These are phyloP conservation scores for Toxonevra muliebris DNA, from an alignment of 2,888 invertebrate genomes.

Conservation along the genomic window DNA sequence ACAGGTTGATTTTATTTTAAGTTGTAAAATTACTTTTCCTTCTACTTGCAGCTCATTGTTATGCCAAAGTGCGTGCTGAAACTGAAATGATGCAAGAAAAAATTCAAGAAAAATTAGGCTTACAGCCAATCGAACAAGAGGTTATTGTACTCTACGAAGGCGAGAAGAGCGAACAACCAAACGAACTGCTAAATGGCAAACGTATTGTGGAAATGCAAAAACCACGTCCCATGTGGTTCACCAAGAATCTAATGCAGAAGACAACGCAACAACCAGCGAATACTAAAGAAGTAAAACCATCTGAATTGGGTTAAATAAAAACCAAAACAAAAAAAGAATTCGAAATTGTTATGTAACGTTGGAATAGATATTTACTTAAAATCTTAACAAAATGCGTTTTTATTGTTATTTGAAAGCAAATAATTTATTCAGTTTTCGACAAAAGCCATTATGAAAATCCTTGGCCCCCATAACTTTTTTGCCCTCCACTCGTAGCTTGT, in stretches of 20 bases:
- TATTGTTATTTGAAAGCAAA: slow-evolving; percentile 31
- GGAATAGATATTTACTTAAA: not conserved
- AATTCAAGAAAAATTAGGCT: slow-evolving; percentile 75
- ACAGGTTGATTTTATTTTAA: not conserved
- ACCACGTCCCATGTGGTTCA: slow-evolving; percentile 88
- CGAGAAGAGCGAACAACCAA: slow-evolving; percentile 73
- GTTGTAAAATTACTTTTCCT: slow-evolving; percentile 13
- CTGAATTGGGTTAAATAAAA: slow-evolving; percentile 71
- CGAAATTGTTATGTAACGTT: too few relatives aligned
- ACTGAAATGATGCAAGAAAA: slow-evolving; percentile 81
- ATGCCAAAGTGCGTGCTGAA: slow-evolving; percentile 81
- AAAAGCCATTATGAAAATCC: slow-evolving; percentile 89
- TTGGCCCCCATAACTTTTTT: slow-evolving; percentile 77
- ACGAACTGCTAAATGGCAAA: slow-evolving; percentile 74
- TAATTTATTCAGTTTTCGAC: slow-evolving; percentile 67
- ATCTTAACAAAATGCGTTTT: slow-evolving; percentile 40
- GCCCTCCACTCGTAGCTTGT: slow-evolving; percentile 72
- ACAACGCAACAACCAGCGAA: slow-evolving; percentile 76
- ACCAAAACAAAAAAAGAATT: not conserved
- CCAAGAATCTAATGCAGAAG: slow-evolving; percentile 82
- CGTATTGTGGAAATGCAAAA: slow-evolving; percentile 87
- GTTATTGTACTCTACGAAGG: slow-evolving; percentile 87
- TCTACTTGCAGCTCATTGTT: slow-evolving; percentile 78
- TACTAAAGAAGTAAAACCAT: slow-evolving; percentile 79
- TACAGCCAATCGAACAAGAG: slow-evolving; percentile 82